Base-by-base conservation (phyloP, 2,113 vertebrate species). In the Grammomys surdaster region DNA sequence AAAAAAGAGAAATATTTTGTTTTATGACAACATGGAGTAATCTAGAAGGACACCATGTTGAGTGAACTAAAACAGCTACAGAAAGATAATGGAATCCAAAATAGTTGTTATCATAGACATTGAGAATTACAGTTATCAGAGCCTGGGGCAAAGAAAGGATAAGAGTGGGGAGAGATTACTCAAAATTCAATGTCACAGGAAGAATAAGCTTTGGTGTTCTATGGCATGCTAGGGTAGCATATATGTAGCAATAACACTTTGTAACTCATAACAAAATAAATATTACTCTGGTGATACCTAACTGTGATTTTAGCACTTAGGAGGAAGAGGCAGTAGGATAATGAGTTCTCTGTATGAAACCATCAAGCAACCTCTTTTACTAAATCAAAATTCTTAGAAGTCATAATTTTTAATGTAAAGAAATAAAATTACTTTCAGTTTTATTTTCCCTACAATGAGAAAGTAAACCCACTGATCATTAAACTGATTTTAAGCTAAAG, bases 401-500 rank as follows among this genome's bases (percentile, higher is more conserved):
- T 51, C 43, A n/a, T 6, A 33, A 26, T 33, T n/a, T 63, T 78
- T 14, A 78, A 90, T 63, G 43, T 76, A 77, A 54, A 69, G 36
- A 58, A 51, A 73, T 72, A 28, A 73, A 65, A 13, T 14, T 58
- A 75, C 16, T 89, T n/a, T n/a, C 5, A 17, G 69, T 60, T 73
- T 60, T 58, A 40, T 77, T 96, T 82, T 96, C 28, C 48, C 54
- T 91, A 82, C 48, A 94, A 78, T 77, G 46, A 16, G 28, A 3
- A 78, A 77, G 8, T 95, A 28, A 46, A 33, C 11, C n/a, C 90
- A 40, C 6, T 96, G 31, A 90, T 65, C 36, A 92, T 77, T 96
- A 90, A 94, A n/a, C 76, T 90, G n/a, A 7, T 56, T 90, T 97
- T 87, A 94, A 36, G 73, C 8, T 89, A 19, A 86, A 94, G 67